Percentiles rank a stretch among this genome's conserved stretches.
These are phyloP conservation scores for Triplophysa dalaica DNA, from an alignment of 2,113 vertebrate species.

Conservation along the genomic window DNA sequence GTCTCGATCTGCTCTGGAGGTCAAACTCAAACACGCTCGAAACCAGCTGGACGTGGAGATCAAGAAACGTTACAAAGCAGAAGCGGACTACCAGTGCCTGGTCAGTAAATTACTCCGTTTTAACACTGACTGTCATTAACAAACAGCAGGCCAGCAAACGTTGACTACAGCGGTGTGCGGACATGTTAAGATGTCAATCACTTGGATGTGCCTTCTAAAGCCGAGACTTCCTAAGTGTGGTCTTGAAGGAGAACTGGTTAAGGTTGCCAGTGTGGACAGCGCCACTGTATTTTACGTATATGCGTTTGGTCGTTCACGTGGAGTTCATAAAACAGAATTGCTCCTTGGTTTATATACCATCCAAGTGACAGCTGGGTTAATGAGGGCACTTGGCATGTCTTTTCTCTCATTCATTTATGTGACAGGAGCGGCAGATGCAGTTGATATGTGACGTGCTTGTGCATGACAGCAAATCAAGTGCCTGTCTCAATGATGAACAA, in stretches of 20 bases:
- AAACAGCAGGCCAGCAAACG: too few species aligned
- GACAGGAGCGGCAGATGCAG: constrained; percentile 81
- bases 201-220: too few species aligned
- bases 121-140: too few species aligned
- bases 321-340: background rate
- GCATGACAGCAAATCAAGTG: constrained; percentile 67
- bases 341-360: background rate
- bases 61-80: constrained; percentile 78
- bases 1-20: constrained; percentile 76
- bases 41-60: constrained; percentile 87
- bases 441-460: constrained; percentile 78
- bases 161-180: too few species aligned
- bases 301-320: background rate
- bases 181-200: background rate
- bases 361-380: background rate
- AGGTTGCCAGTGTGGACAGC: background rate
- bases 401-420: constrained; percentile 1
- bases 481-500: constrained; percentile 74
- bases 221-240: background rate
- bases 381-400: background rate
- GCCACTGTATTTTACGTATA: background rate
- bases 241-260: background rate
- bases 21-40: constrained; percentile 82
- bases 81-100: constrained; percentile 79
- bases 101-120: constrained; percentile 55